Evolutionary conservation across 2,888 invertebrate species (phyloP), one percentile per base, ranked within the genome.

Genomic region (Drosophila flavopinicola): DNA sequence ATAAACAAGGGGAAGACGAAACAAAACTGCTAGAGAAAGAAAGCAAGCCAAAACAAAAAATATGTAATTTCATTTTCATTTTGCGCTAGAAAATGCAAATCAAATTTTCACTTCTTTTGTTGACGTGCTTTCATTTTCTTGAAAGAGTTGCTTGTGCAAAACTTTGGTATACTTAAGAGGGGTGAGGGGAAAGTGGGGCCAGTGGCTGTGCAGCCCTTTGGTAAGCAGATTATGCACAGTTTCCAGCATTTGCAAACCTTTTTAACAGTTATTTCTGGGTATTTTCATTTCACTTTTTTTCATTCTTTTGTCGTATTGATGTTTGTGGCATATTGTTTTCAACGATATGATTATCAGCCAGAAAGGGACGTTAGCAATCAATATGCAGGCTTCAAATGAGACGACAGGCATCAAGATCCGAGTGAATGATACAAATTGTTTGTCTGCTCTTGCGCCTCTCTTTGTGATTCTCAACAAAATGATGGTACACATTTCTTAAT

Each of bases 171-270:
- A 52, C 10, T 13, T 30, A 33, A 1, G 17, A 10, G 13, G 15
- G 23, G 13, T 10, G 10, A 9, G 7, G 25, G 29, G 10, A 13
- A 10, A 6, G 1, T 6, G 3, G 30, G 27, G 6, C 33, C n/a
- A n/a, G n/a, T 25, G 15, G 23, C 42, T 17, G 53, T 63, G 59
- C 44, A 78, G 60, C 52, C 66, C 61, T 66, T 72, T 78, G 69
- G 73, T 80, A 80, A 80, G 66, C 75, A 75, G 78, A 80, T 80
- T 80, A 85, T 82, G 59, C 44, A 66, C 71, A n/a, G 47, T 75
- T 64, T 58, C 39, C 58, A 48, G 42, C 47, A 54, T 51, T 44
- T 54, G 29, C 30, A 48, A 69, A 33, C 60, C 56, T 49, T 69
- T 66, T 24, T 10, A 33, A 42, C 33, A 49, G 37, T 35, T 52